Conservation (phyloP, 2,113 vertebrate genomes). For the Progne subis region DNA sequence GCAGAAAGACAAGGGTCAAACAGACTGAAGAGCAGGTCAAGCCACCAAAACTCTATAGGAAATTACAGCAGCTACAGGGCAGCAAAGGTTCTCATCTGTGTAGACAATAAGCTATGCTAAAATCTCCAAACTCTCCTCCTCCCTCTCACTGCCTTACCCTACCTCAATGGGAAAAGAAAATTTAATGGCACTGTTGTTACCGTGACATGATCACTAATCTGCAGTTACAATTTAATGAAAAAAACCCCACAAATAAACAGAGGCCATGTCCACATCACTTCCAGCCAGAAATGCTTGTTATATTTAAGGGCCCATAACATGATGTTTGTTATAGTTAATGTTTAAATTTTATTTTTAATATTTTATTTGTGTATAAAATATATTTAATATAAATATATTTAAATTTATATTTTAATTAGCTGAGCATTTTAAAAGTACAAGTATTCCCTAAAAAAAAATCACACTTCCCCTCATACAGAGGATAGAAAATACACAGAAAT, state of each 20-base stretch:
- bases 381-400: background rate
- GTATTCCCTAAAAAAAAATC: constrained; percentile 23
- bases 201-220: constrained; percentile 57
- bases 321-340: background rate
- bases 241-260: constrained; percentile 62
- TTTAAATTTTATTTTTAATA: background rate
- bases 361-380: background rate
- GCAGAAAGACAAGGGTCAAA: constrained; percentile 74
- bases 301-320: background rate
- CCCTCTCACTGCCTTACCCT: background rate
- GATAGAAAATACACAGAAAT: background rate
- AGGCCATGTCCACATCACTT: constrained; percentile 31
- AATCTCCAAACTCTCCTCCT: background rate
- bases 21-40: constrained; percentile 73
- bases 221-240: constrained; percentile 62
- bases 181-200: constrained; percentile 45
- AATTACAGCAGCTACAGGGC: constrained; percentile 66
- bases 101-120: constrained; percentile 12
- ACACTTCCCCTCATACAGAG: background rate
- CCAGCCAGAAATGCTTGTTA: constrained; percentile 1
- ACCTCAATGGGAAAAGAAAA: background rate
- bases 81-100: constrained; percentile 16
- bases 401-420: constrained; percentile 4
- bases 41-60: constrained; percentile 54
- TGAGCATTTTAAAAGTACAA: constrained; percentile 10